These are phyloP conservation scores for Cecropterus lyciades DNA, from an alignment of 1,140 invertebrate species.

Conservation along the genomic window DNA sequence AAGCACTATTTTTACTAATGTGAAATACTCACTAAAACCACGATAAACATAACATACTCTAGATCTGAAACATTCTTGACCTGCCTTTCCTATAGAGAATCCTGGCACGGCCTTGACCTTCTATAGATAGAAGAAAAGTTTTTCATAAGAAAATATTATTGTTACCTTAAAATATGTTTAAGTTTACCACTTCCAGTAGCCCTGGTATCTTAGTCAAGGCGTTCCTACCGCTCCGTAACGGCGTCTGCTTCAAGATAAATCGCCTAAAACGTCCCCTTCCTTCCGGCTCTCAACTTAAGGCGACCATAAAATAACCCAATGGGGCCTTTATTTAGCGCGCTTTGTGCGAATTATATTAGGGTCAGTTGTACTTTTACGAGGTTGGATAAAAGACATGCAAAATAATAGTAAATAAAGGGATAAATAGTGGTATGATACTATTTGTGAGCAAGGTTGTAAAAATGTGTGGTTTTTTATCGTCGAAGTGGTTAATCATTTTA, in stretches of 20 bases:
- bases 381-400: conserved; percentile 24
- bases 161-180: too few relatives aligned
- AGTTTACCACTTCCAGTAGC: background rate
- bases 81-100: too few relatives aligned
- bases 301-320: conserved; percentile 28
- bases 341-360: conserved; percentile 23
- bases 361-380: conserved; percentile 20
- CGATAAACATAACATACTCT: too few relatives aligned
- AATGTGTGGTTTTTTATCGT: too few relatives aligned
- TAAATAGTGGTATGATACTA: background rate
- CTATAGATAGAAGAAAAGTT: too few relatives aligned
- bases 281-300: conserved; percentile 27
- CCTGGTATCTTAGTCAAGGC: background rate
- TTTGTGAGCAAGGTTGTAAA: conserved; percentile 1
- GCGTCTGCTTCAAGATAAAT: conserved; percentile 23
- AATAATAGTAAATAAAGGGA: conserved; percentile 29
- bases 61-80: too few relatives aligned
- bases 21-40: too few relatives aligned
- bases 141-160: too few relatives aligned
- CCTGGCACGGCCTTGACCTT: too few relatives aligned
- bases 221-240: conserved; percentile 18
- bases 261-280: conserved; percentile 18
- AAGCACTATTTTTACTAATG: too few relatives aligned
- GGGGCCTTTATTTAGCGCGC: conserved; percentile 24
- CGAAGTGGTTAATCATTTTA: too few relatives aligned